A percentile compares a stretch with the other conserved stretches of the same genome.
These are phyloP conservation scores for Boleophthalmus pectinirostris DNA, from an alignment of 2,113 vertebrate species.

Conservation along the genomic window DNA sequence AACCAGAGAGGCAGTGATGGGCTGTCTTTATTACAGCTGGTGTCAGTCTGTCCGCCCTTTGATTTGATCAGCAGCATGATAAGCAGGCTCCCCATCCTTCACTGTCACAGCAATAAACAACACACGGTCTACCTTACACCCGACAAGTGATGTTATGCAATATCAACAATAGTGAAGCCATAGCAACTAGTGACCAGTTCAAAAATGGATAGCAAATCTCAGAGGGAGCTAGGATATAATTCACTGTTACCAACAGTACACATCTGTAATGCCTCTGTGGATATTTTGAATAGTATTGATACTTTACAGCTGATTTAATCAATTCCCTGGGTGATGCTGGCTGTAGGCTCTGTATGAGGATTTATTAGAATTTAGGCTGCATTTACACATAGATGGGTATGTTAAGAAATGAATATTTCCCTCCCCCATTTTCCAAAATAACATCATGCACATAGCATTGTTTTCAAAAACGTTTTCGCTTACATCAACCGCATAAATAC, in stretches of 20 bases:
- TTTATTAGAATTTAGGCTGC: too few species aligned
- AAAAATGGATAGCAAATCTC: neutral
- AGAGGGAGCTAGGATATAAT: neutral
- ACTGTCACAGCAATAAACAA: slow-evolving; percentile 32
- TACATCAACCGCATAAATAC: too few species aligned
- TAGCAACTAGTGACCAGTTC: neutral
- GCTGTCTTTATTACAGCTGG: slow-evolving; percentile 39
- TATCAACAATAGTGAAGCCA: neutral
- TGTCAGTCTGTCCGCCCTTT: slow-evolving; percentile 46
- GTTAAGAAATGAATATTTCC: too few species aligned
- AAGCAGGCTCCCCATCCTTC: slow-evolving; percentile 41
- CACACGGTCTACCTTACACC: slow-evolving; percentile 1
- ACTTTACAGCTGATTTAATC: too few species aligned
- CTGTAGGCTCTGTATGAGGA: too few species aligned
- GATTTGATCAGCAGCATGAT: slow-evolving; percentile 47
- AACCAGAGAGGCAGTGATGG: slow-evolving; percentile 56
- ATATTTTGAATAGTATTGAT: neutral
- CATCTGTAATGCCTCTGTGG: neutral
- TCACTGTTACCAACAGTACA: neutral
- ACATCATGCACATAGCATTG: too few species aligned
- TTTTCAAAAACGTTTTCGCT: too few species aligned
- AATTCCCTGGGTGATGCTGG: too few species aligned
- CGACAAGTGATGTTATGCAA: neutral
- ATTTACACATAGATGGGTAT: too few species aligned
- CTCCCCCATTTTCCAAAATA: too few species aligned